Conservation (phyloP, 2,888 invertebrate genomes). For the Eucriotettix oculatus region DNA sequence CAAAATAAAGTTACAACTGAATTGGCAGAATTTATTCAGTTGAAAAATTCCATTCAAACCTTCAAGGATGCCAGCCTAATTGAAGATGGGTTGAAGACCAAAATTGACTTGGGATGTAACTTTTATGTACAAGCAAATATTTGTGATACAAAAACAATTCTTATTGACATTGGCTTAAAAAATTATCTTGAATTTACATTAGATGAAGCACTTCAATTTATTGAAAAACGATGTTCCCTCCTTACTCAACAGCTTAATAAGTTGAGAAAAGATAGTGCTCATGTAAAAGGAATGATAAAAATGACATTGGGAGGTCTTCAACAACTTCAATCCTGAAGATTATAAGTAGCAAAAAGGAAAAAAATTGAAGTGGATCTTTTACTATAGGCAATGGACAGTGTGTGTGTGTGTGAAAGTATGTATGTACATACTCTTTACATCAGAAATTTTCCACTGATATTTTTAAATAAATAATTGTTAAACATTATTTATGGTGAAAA, state of each 20-base stretch:
- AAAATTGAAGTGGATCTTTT: no score
- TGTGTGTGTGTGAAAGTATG: no score
- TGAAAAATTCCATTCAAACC: constrained; percentile 51
- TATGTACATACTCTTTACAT: no score
- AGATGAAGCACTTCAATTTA: constrained; percentile 52
- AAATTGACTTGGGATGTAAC: constrained; percentile 69
- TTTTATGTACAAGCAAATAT: constrained; percentile 67
- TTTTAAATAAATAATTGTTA: no score
- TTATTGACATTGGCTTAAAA: constrained; percentile 59
- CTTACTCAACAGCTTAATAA: constrained; percentile 43
- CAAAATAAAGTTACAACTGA: constrained; percentile 46
- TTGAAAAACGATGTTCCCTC: constrained; percentile 48
- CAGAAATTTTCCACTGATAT: no score
- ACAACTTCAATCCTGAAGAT: constrained; percentile 30
- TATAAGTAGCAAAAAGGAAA: no score
- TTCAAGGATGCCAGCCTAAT: constrained; percentile 36
- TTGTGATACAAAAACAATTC: constrained; percentile 43
- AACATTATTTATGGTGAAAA: no score
- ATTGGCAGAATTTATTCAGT: constrained; percentile 53
- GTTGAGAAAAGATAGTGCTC: constrained; percentile 46
- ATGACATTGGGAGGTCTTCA: constrained; percentile 51
- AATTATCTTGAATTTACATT: constrained; percentile 55
- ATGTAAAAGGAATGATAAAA: constrained; percentile 63
- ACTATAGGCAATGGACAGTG: no score
- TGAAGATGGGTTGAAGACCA: constrained; percentile 41